Base-by-base conservation (phyloP, 2,113 vertebrate genomes). In the Speoplatyrhinus poulsoni region DNA sequence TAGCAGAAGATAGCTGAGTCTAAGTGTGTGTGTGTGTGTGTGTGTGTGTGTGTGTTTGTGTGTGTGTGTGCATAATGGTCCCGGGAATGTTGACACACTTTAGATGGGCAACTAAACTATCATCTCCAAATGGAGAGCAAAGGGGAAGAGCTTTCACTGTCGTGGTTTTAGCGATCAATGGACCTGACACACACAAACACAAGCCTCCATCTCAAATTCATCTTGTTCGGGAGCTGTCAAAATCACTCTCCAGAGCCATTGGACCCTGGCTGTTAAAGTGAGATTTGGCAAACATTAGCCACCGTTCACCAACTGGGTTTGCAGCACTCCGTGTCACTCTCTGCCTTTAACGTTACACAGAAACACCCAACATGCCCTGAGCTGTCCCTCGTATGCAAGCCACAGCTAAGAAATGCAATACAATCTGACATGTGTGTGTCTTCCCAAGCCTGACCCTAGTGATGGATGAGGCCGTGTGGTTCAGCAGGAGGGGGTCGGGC, bases 391-490 rank as follows among this genome's bases (percentile, higher is more conserved):
- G 26, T 26, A 26, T 26, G 26, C 26, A 26, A 26, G 26, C 26
- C 36, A 41, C 36, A 8, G 36, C 5, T 12, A 11, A 52, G 9
- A 50, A 78, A 41, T 7, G 52, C 15, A 60, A 50, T 48, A 60
- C 70, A 70, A 77, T 86, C 70, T 73, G 53, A 76, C 76, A 60
- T 79, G 41, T 56, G 3, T 65, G 26, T 54, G 60, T 67, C 76
- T 72, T 16, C 58, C 36, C 46, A 52, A 33, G 70, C 75, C 64
- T 41, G 66, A 46, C 63, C 62, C 1, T 1, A 49, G 64, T 79
- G 69, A 86, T 86, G 75, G 72, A 81, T 79, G 19, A 71, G 36
- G 73, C 67, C 3, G 7, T 57, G 13, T 62, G 55, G 71, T 26
- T 26, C 26, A 3, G 26, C 26, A 26, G 26, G 26, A 26, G 26